Evolutionary conservation across 2,888 invertebrate species (phyloP), one percentile per base, ranked within the genome.

Genomic region (Athetis lepigone): DNA sequence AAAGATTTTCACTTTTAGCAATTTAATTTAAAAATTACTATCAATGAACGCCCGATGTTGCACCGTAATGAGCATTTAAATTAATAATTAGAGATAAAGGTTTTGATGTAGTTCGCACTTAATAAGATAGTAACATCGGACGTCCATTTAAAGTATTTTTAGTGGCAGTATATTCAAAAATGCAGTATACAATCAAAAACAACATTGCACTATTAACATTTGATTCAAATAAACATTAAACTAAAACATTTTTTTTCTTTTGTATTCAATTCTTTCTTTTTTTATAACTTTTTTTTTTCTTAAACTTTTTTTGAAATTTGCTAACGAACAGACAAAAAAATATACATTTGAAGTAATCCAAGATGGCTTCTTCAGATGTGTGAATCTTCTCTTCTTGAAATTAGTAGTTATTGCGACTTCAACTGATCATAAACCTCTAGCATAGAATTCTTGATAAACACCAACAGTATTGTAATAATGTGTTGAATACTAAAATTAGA

Each of bases 241-340:
- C 16, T 16, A 33, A 5, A 19, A 1, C 0, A 7, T 39, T 19
- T 11, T 18, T 21, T 27, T 47, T 37, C 0, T 21, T 63, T 43
- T 43, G 27, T 13, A 0, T 13, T 0, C 0, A 27, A 4, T 11
- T 13, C 0, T 27, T 7, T 1, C 5, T 27, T 46, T 45, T 49
- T 56, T 21, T 42, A 36, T 29, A 19, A n/a, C 13, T 36, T 25
- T 25, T 60, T 59, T 61, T 54, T 7, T 4, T 16, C 25, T 21
- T 13, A 1, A 40, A 33, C n/a, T n/a, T 16, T 27, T 21, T 21
- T n/a, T 11, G 2, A 9, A 27, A 13, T 9, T 7, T 37, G 33
- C 33, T 39, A 25, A 45, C 25, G 33, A n/a, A 59, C 8, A 29
- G 40, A 43, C n/a, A 4, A 21, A 49, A 65, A 49, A 37, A 72